phyloP scores from a whole-genome alignment of 2,797 vertebrate species.

The Mormyrus proboscirostris region DNA sequence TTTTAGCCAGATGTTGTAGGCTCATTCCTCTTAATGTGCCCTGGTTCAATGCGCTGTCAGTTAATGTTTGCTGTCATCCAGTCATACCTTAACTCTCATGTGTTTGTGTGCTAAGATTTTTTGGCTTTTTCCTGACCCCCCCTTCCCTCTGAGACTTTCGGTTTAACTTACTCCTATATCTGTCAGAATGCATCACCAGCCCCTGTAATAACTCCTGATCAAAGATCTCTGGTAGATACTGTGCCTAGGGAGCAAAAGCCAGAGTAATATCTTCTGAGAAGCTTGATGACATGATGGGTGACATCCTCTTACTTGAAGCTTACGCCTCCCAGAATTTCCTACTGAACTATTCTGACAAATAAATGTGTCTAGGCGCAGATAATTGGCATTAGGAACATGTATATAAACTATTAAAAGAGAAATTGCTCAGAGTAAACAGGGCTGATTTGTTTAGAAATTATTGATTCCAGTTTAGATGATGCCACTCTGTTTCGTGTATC shows the following conservation, averaged over 20 bases:
- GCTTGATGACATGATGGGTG: not conserved
- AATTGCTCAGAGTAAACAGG: constrained; percentile 21
- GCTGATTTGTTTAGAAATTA: constrained; percentile 44
- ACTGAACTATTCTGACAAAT: not conserved
- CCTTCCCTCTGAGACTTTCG: not conserved
- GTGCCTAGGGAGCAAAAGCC: not conserved
- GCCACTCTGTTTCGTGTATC: constrained; percentile 44
- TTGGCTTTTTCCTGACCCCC: not conserved
- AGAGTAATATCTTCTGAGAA: not conserved
- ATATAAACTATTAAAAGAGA: not conserved
- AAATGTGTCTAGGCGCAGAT: not conserved
- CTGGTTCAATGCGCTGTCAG: not conserved
- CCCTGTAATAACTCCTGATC: constrained; percentile 1
- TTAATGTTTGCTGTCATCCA: not conserved
- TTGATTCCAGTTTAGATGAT: constrained; percentile 48
- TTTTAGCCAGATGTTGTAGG: not conserved
- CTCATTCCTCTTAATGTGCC: not conserved
- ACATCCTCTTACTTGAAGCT: not conserved
- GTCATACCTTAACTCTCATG: not conserved
- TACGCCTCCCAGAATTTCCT: not conserved
- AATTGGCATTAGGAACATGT: not conserved
- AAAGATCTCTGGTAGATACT: not conserved
- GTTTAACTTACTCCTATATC: not conserved
- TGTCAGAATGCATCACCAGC: not conserved
- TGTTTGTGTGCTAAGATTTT: not conserved